phyloP scores from a whole-genome alignment of 2,113 vertebrate species.

The Entosphenus tridentatus region DNA sequence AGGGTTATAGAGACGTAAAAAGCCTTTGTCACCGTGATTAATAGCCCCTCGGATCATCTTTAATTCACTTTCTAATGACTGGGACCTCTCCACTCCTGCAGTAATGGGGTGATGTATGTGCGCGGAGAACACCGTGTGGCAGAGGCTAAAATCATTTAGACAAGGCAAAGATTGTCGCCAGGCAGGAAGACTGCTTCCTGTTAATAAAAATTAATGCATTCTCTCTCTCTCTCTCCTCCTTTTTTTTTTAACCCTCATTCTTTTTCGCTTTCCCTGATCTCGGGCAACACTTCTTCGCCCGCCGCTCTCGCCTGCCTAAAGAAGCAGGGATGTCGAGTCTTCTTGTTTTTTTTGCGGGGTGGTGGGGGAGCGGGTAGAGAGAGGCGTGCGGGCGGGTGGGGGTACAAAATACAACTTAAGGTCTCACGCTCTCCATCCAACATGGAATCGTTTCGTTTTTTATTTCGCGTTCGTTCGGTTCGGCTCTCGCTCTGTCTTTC shows the following conservation, averaged over 20 bases:
- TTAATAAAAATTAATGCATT: constrained; percentile 70
- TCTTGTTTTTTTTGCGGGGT: too few relatives aligned
- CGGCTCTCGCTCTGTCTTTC: too few relatives aligned
- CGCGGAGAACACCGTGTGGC: constrained; percentile 53
- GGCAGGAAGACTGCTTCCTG: constrained; percentile 54
- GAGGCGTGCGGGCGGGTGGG: too few relatives aligned
- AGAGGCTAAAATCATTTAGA: constrained; percentile 97
- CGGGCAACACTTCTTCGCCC: not conserved
- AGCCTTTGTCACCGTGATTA: constrained; percentile 99
- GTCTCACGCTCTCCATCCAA: too few relatives aligned
- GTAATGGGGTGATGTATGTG: constrained; percentile 97
- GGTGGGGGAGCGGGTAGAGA: too few relatives aligned
- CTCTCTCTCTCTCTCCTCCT: not conserved
- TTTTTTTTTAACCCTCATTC: not conserved
- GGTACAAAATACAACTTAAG: too few relatives aligned
- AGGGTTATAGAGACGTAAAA: constrained; percentile 13
- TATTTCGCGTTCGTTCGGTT: too few relatives aligned
- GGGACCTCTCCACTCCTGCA: constrained; percentile 42
- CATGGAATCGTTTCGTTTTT: too few relatives aligned
- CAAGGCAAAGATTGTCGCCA: constrained; percentile 70
- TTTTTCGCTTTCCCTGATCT: not conserved
- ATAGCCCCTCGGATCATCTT: constrained; percentile 68
- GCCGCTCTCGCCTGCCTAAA: not conserved
- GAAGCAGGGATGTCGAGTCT: too few relatives aligned
- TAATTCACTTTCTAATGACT: constrained; percentile 99